A percentile compares a stretch with the other conserved stretches of the same genome.
These are phyloP conservation scores for Drosophila birchii DNA, from an alignment of 2,888 invertebrate genomes.

Conservation along the genomic window DNA sequence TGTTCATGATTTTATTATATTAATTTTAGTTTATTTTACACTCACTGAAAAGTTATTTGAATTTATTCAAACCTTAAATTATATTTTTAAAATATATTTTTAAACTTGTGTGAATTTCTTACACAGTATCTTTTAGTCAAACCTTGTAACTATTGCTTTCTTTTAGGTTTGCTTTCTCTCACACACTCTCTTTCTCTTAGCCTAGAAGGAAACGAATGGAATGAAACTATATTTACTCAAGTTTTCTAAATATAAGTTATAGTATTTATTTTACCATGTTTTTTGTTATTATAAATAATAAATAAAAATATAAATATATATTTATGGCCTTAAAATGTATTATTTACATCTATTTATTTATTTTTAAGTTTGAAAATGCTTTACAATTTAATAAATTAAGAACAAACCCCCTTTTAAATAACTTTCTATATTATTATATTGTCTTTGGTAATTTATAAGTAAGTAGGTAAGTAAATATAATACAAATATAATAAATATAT, in stretches of 20 bases:
- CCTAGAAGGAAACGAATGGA: conserved; percentile 1
- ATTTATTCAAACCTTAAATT: accelerated
- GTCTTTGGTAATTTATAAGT: too few species aligned
- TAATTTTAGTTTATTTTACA: neutral
- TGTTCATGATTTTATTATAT: too few species aligned
- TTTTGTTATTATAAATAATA: neutral
- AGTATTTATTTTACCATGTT: neutral
- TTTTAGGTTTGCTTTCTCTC: neutral
- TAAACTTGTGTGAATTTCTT: neutral
- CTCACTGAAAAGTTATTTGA: too few species aligned
- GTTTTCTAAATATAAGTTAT: neutral
- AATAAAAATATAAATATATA: neutral
- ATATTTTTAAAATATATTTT: too few species aligned
- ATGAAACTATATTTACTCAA: neutral
- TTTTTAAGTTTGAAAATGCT: too few species aligned
- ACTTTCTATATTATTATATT: neutral
- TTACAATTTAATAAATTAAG: too few species aligned
- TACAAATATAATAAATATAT: too few species aligned
- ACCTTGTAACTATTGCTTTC: neutral
- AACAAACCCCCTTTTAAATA: too few species aligned
- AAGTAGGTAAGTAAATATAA: too few species aligned
- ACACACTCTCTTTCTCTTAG: conserved; percentile 1
- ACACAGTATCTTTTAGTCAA: neutral
- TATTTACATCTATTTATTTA: too few species aligned
- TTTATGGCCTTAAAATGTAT: too few species aligned